phyloP scores from a whole-genome alignment of 2,888 invertebrate genomes.

The Scaptomyza tumidula region DNA sequence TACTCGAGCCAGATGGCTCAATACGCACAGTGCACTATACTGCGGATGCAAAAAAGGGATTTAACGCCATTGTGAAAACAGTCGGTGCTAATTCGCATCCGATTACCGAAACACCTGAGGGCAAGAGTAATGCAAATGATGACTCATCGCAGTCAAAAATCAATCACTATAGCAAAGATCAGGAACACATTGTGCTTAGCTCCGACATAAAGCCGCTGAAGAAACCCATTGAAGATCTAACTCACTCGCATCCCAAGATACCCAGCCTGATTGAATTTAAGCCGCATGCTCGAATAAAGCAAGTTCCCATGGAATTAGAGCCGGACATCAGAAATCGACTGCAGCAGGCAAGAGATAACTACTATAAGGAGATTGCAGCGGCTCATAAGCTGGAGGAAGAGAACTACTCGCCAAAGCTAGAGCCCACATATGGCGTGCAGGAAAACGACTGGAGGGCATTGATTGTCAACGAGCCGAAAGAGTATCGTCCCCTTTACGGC shows the following conservation, averaged over 20 bases:
- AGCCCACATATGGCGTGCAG: conserved; percentile 68
- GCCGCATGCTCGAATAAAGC: conserved; percentile 82
- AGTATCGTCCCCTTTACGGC: conserved; percentile 64
- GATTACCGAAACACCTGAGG: conserved; percentile 80
- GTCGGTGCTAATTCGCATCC: conserved; percentile 84
- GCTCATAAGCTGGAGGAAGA: conserved; percentile 60
- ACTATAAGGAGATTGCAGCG: conserved; percentile 75
- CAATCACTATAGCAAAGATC: conserved; percentile 84
- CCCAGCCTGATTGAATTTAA: conserved; percentile 83
- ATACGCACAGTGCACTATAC: conserved; percentile 86
- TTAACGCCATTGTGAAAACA: conserved; percentile 86
- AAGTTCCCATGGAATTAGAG: conserved; percentile 82
- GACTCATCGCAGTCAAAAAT: conserved; percentile 84
- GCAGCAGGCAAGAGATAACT: conserved; percentile 75
- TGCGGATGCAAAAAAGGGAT: conserved; percentile 86
- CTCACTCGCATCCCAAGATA: conserved; percentile 81
- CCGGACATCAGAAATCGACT: conserved; percentile 75
- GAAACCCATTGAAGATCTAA: conserved; percentile 81
- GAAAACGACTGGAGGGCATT: conserved; percentile 82
- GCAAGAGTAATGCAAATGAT: conserved; percentile 66
- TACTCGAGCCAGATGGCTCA: conserved; percentile 88
- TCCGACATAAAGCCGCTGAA: conserved; percentile 82
- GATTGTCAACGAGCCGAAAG: conserved; percentile 69
- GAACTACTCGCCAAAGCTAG: conserved; percentile 46
- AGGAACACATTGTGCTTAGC: conserved; percentile 84